Evolutionary conservation across 2,113 vertebrate species (phyloP), one percentile per base, ranked within the genome.

Genomic region (Eira barbara): DNA sequence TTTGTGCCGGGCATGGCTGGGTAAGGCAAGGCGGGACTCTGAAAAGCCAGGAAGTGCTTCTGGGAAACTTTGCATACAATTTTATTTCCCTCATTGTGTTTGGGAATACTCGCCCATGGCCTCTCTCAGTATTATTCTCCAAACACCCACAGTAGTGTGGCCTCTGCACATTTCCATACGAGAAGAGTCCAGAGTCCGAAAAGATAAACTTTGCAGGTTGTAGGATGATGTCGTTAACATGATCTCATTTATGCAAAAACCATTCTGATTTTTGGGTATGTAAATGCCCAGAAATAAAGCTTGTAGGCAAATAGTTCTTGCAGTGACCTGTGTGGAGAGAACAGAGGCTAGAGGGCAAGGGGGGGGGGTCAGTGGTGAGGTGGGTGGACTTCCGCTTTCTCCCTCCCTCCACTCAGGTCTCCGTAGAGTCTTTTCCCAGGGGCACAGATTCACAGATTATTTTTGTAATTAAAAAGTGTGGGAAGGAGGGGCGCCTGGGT

Each of bases 81-180:
- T 89, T 74, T 39, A 25, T 82, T 63, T 63, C 86, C 78, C 55
- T 67, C 69, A 12, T 84, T 95, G 91, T 89, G 89, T 91, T 86
- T 85, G 92, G 65, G 95, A 97, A 55, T 92, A 74, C 47, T 92
- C 86, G 55, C 91, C 91, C 52, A 39, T 78, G 45, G 55, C 61
- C 69, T 79, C 45, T 67, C 1, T 81, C 31, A 45, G 71, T n/a
- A 57, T 27, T 49, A 34, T 74, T 95, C 79, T 74, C 63, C 73
- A 65, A 89, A 89, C 74, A 87, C 49, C 84, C 80, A 76, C 39
- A 18, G 13, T 36, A 76, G 69, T 76, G 61, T 71, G 90, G 67
- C 25, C 42, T 49, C 47, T n/a, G 55, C 69, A 39, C 12, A 4
- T 14, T 94, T 90, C 52, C 65, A 78, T 27, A n/a, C 69, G 88